A percentile compares a stretch with the other conserved stretches of the same genome.
Conservation (phyloP, 2,888 invertebrate genomes). For the Mystacides longicornis region DNA sequence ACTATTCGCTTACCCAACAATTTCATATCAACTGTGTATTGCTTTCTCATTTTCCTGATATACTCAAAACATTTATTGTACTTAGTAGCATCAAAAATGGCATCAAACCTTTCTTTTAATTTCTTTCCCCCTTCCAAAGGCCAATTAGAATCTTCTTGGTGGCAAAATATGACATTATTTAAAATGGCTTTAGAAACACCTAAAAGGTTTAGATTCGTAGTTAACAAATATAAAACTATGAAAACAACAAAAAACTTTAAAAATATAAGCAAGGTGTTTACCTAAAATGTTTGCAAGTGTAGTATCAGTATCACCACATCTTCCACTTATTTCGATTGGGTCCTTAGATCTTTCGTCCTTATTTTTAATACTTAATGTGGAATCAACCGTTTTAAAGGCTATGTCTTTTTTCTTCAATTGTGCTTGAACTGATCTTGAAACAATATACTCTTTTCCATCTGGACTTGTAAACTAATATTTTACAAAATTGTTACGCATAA, state of each 20-base stretch:
- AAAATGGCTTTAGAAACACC: slow-evolving; percentile 93
- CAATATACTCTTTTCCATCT: slow-evolving; percentile 54
- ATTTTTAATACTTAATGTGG: slow-evolving; percentile 50
- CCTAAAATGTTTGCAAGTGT: slow-evolving; percentile 62
- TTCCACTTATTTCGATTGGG: slow-evolving; percentile 53
- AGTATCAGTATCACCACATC: slow-evolving; percentile 64
- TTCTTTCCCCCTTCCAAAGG: slow-evolving; percentile 90
- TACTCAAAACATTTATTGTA: slow-evolving; percentile 85
- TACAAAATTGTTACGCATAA: background rate
- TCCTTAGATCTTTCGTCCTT: slow-evolving; percentile 34
- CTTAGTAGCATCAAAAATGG: slow-evolving; percentile 91
- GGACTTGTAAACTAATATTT: slow-evolving; percentile 41
- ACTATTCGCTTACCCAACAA: slow-evolving; percentile 40
- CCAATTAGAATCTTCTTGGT: slow-evolving; percentile 97
- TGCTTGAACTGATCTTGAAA: slow-evolving; percentile 61
- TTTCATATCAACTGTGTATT: slow-evolving; percentile 47
- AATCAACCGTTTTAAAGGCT: slow-evolving; percentile 60
- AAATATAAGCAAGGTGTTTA: too few species aligned
- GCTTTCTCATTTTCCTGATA: slow-evolving; percentile 60
- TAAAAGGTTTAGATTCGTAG: slow-evolving; percentile 35
- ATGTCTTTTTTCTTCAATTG: slow-evolving; percentile 49
- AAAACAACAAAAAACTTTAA: too few species aligned
- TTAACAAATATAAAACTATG: too few species aligned
- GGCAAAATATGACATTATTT: slow-evolving; percentile 96
- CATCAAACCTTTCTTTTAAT: slow-evolving; percentile 94